These are phyloP conservation scores for Limnothrissa miodon DNA, from an alignment of 2,113 vertebrate genomes.

Conservation along the genomic window DNA sequence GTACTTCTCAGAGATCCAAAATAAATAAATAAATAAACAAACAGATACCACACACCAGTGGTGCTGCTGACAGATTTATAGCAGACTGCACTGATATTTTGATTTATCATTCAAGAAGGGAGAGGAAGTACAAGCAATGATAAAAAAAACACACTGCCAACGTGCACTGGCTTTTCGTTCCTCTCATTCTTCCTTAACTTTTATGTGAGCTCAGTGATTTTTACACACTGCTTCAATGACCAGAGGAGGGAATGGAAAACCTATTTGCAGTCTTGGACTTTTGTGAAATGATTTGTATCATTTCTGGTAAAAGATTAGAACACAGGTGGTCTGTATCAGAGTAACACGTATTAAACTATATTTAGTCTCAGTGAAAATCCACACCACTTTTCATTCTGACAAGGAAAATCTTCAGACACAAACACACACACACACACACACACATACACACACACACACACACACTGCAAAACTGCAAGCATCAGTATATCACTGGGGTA, in stretches of 20 bases:
- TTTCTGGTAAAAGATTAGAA: background rate
- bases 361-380: background rate
- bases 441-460: background rate
- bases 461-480: background rate
- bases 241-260: background rate
- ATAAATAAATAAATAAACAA: background rate
- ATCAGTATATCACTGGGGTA: background rate
- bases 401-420: background rate
- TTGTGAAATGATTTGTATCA: background rate
- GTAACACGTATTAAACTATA: background rate
- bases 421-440: background rate
- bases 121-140: background rate
- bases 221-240: background rate
- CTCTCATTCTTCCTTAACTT: background rate
- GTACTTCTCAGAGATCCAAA: background rate
- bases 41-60: background rate
- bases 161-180: background rate
- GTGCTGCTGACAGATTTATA: background rate
- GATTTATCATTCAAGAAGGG: background rate
- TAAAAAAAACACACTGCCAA: background rate
- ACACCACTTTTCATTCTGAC: background rate
- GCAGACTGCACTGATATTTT: background rate
- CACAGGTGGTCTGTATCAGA: background rate
- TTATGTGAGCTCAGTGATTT: background rate
- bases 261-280: background rate